These are phyloP conservation scores for Cromileptes altivelis DNA, from an alignment of 2,113 vertebrate genomes.

Conservation along the genomic window DNA sequence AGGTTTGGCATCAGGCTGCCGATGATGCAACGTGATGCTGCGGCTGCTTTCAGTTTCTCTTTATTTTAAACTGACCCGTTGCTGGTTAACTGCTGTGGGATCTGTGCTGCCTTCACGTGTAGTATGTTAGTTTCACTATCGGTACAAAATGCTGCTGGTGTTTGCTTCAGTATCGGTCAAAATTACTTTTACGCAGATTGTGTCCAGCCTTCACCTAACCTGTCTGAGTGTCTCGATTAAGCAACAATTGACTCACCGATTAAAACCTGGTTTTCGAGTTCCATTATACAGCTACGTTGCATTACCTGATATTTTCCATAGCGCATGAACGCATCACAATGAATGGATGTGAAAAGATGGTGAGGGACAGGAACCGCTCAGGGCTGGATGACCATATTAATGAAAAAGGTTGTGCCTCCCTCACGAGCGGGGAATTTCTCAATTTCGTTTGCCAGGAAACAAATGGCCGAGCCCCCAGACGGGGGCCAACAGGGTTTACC, in stretches of 20 bases:
- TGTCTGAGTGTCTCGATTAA: not conserved
- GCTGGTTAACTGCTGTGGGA: not conserved
- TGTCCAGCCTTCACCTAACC: not conserved
- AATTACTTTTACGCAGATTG: not conserved
- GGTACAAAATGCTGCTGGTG: too few relatives aligned
- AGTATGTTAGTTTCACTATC: not conserved
- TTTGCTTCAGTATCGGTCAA: too few relatives aligned
- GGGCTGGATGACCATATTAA: conserved; percentile 41
- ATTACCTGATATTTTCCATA: not conserved
- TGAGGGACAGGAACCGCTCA: not conserved
- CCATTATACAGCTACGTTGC: not conserved
- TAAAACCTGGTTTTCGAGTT: not conserved
- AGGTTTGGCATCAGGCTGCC: not conserved
- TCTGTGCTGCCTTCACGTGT: conserved; percentile 19
- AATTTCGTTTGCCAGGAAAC: conserved; percentile 27
- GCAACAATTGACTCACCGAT: not conserved
- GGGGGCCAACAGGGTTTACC: not conserved
- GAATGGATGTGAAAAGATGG: not conserved
- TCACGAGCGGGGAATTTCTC: conserved; percentile 45
- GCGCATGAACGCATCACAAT: rapidly evolving
- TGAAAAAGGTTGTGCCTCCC: not conserved
- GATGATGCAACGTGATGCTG: conserved; percentile 52
- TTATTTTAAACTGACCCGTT: conserved; percentile 80
- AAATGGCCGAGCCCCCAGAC: not conserved
- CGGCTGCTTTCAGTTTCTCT: conserved; percentile 82